phyloP scores from a whole-genome alignment of 2,113 vertebrate species.

The Pelusios castaneus region DNA sequence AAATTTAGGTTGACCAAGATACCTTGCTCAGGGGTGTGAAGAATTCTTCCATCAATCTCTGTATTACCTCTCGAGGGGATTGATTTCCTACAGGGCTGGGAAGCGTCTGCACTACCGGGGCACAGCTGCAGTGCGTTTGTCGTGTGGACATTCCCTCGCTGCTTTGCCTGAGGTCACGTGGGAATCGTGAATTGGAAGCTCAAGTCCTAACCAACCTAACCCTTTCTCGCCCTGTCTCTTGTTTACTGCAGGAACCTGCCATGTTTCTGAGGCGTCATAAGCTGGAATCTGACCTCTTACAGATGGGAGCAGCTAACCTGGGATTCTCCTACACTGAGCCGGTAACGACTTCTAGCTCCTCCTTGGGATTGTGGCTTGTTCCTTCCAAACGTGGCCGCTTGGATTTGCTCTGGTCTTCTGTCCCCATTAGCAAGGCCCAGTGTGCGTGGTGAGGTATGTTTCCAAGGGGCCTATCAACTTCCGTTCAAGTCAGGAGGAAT shows the following conservation, averaged over 20 bases:
- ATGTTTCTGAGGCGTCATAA: slow-evolving; percentile 84
- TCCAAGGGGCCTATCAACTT: not conserved
- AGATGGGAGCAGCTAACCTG: slow-evolving; percentile 81
- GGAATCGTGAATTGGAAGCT: not conserved
- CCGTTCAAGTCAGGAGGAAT: not conserved
- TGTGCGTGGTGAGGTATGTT: not conserved
- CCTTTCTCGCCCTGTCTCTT: not conserved
- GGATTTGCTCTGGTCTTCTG: not conserved
- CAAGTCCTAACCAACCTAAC: not conserved
- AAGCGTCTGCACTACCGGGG: not conserved
- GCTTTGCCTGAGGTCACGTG: not conserved
- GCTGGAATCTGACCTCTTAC: slow-evolving; percentile 87
- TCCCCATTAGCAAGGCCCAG: not conserved
- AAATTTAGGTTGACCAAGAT: not conserved
- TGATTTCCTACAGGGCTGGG: not conserved
- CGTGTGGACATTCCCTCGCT: not conserved
- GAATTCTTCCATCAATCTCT: not conserved
- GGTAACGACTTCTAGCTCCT: slow-evolving; percentile 70
- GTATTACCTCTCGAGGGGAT: not conserved
- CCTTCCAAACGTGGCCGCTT: not conserved
- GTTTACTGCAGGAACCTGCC: slow-evolving; percentile 77
- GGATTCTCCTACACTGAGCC: slow-evolving; percentile 86
- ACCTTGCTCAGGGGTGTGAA: not conserved
- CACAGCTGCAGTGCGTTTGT: no score
- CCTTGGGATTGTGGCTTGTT: accelerated